Conservation (phyloP, 2,888 invertebrate genomes). For the Mimachlamys varia region DNA sequence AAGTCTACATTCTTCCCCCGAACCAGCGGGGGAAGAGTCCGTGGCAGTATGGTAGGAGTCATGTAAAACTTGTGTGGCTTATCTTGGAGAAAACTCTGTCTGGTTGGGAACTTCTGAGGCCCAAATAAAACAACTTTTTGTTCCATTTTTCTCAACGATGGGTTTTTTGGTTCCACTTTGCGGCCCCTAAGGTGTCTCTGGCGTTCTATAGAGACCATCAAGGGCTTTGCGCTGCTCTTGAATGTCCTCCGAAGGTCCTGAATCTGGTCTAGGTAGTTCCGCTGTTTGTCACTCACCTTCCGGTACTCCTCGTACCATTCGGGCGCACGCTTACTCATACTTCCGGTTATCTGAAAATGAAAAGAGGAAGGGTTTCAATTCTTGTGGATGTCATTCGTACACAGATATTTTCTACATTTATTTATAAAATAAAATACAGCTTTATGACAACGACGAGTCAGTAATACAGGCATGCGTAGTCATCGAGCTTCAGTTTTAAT, state of each 20-base stretch:
- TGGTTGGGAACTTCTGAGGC: not conserved
- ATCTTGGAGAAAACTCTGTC: not conserved
- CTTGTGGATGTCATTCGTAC: not conserved
- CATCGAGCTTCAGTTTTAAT: too few species aligned
- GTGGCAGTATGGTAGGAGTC: not conserved
- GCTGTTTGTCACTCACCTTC: slow-evolving; percentile 15
- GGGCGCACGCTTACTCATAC: not conserved
- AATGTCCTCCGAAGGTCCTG: slow-evolving; percentile 10
- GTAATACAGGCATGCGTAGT: too few species aligned
- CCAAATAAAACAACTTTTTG: not conserved
- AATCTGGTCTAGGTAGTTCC: not conserved
- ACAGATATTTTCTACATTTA: too few species aligned
- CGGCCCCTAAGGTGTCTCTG: not conserved
- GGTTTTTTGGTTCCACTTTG: not conserved
- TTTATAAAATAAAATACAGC: too few species aligned
- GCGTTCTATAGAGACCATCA: not conserved
- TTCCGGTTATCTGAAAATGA: slow-evolving; percentile 2
- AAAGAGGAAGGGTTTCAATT: not conserved
- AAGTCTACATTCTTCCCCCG: not conserved
- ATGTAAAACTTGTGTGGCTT: slow-evolving; percentile 1
- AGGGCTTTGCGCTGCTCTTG: not conserved
- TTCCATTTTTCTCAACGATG: not conserved
- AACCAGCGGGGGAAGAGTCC: not conserved
- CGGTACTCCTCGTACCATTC: slow-evolving; percentile 21
- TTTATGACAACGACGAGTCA: too few species aligned